These are phyloP conservation scores for Araneus ventricosus DNA, from an alignment of 1,140 invertebrate genomes.

Conservation along the genomic window DNA sequence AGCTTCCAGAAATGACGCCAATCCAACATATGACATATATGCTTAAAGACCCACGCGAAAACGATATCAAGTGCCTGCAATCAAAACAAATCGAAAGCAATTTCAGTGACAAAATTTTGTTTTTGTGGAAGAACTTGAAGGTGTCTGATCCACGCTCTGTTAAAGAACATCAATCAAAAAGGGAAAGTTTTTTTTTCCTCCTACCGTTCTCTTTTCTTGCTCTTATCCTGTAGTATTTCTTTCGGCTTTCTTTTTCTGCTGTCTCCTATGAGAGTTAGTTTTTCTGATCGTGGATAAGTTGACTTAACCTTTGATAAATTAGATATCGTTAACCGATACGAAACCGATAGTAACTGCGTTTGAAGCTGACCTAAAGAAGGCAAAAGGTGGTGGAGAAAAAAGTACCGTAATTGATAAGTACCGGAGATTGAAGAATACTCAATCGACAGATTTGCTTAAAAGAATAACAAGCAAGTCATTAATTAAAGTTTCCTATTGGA, in stretches of 20 bases:
- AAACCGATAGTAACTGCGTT: slow-evolving; percentile 51
- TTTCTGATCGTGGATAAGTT: slow-evolving; percentile 57
- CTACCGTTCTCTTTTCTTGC: not conserved
- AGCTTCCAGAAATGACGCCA: not conserved
- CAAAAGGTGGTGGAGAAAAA: slow-evolving; percentile 1
- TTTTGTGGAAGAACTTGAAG: slow-evolving; percentile 17
- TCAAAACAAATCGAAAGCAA: slow-evolving; percentile 57
- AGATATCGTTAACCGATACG: slow-evolving; percentile 73
- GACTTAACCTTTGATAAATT: slow-evolving; percentile 72
- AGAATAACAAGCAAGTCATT: slow-evolving; percentile 51
- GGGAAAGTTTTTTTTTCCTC: not conserved
- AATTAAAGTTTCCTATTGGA: slow-evolving; percentile 58
- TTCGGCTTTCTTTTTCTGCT: not conserved
- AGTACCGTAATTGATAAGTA: slow-evolving; percentile 67
- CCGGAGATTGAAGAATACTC: slow-evolving; percentile 32
- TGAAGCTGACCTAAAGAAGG: slow-evolving; percentile 12
- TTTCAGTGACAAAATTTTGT: slow-evolving; percentile 50
- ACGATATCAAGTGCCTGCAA: slow-evolving; percentile 13
- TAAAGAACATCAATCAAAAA: slow-evolving; percentile 64
- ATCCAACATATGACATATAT: not conserved
- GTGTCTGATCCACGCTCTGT: not conserved
- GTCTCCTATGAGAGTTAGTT: not conserved
- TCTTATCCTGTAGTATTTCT: slow-evolving; percentile 36
- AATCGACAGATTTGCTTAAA: slow-evolving; percentile 68
- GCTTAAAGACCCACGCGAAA: not conserved